phyloP scores from a whole-genome alignment of 2,888 invertebrate genomes.

The Anthophora plumipes region DNA sequence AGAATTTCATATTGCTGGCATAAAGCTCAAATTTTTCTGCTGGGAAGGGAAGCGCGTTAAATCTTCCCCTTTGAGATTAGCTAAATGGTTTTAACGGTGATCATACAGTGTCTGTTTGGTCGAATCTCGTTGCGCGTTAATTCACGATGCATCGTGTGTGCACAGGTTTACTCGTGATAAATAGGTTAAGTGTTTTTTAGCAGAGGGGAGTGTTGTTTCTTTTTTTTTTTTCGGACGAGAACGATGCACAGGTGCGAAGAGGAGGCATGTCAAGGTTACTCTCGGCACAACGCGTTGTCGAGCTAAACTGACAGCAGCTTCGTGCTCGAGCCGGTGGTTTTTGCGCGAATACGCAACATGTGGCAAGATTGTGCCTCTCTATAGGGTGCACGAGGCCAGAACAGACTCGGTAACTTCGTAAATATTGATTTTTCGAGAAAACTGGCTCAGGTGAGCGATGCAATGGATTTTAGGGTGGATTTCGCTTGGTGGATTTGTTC shows the following conservation, averaged over 20 bases:
- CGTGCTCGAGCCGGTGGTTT: constrained; percentile 3
- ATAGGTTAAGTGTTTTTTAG: not conserved
- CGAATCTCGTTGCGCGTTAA: not conserved
- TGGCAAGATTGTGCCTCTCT: not conserved
- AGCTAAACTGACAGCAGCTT: not conserved
- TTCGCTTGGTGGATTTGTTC: not conserved
- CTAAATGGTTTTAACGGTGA: no score
- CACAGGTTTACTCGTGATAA: not conserved
- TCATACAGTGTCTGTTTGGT: no score
- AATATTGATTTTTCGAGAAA: not conserved
- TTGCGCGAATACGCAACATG: constrained; percentile 1
- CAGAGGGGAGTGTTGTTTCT: no score
- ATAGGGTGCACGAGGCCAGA: not conserved
- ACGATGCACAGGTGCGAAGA: not conserved
- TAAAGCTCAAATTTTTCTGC: no score
- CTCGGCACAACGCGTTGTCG: not conserved
- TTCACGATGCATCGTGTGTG: not conserved
- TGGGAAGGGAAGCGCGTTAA: no score
- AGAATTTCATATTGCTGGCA: no score
- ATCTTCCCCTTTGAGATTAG: no score
- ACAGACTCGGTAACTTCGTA: not conserved
- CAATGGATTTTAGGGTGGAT: not conserved
- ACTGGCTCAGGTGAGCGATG: not conserved
- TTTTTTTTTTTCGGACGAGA: not conserved
- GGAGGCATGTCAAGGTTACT: not conserved